phyloP scores from a whole-genome alignment of 2,797 vertebrate genomes.

The Lithobates sylvaticus region DNA sequence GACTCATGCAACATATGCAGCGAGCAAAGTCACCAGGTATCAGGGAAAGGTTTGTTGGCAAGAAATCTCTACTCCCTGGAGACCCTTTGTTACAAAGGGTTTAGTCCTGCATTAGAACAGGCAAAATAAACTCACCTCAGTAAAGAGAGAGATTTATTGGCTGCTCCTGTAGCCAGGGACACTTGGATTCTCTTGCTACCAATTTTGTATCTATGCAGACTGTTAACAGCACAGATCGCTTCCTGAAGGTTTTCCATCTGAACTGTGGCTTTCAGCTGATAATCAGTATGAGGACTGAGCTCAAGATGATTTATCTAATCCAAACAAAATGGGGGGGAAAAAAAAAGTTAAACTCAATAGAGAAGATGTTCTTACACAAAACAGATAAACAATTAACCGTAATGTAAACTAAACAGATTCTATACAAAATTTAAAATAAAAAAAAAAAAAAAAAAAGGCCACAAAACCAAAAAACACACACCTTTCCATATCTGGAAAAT shows the following conservation, averaged over 20 bases:
- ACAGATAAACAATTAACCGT: no score
- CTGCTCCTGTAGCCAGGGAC: constrained; percentile 87
- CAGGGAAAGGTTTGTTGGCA: no score
- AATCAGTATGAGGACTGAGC: constrained; percentile 96
- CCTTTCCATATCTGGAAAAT: constrained; percentile 91
- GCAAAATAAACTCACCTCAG: constrained; percentile 80
- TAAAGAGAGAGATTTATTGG: constrained; percentile 86
- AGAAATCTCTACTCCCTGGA: no score
- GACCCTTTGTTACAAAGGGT: no score
- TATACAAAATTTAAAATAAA: no score
- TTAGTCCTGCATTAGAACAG: no score
- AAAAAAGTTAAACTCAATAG: no score
- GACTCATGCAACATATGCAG: no score
- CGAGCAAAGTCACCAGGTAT: no score
- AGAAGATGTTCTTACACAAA: no score
- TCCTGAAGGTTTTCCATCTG: constrained; percentile 93
- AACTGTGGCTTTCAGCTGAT: constrained; percentile 91
- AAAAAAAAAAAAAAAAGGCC: background rate
- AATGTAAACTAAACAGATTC: no score
- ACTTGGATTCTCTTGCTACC: constrained; percentile 94
- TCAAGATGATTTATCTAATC: constrained; percentile 89
- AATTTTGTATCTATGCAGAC: constrained; percentile 91
- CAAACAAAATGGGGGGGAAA: no score
- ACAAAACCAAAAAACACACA: constrained; percentile 66
- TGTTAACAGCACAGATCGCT: constrained; percentile 89